These are phyloP conservation scores for Clusia tigrina DNA, from an alignment of 2,888 invertebrate species.

Conservation along the genomic window DNA sequence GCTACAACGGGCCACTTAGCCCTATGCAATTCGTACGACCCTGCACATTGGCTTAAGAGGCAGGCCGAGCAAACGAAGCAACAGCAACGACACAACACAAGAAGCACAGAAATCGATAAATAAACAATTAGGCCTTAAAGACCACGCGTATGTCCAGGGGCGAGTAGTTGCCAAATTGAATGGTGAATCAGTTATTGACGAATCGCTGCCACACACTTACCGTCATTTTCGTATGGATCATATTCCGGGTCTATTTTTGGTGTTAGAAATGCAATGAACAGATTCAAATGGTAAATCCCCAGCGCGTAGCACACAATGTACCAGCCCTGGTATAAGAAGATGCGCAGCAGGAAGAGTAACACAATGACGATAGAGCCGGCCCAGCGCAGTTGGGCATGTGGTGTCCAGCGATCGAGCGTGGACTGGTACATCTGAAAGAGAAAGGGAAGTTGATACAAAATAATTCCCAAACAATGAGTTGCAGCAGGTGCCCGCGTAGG, in stretches of 20 bases:
- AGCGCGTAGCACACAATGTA: conserved; percentile 99
- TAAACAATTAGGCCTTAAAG: not conserved
- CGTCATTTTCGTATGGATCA: conserved; percentile 78
- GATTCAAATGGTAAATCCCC: conserved; percentile 98
- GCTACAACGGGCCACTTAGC: not conserved
- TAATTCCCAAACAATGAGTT: conserved; percentile 4
- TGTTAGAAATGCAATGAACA: conserved; percentile 99
- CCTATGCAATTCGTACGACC: not conserved
- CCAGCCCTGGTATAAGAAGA: conserved; percentile 95
- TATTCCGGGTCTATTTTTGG: conserved; percentile 99
- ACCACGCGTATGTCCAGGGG: not conserved
- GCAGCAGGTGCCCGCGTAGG: too few relatives aligned
- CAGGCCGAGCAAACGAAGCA: not conserved
- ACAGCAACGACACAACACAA: not conserved
- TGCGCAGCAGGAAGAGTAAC: conserved; percentile 78
- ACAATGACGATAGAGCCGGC: conserved; percentile 75
- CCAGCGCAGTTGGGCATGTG: conserved; percentile 84
- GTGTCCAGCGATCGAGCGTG: conserved; percentile 86
- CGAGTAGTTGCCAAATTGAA: too few relatives aligned
- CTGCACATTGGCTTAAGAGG: not conserved
- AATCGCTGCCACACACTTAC: conserved; percentile 68
- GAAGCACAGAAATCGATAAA: conserved; percentile 2
- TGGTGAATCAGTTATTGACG: too few relatives aligned
- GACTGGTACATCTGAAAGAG: conserved; percentile 73
- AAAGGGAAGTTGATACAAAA: conserved; percentile 9